Evolutionary conservation across 2,113 vertebrate genomes (phyloP).

Genomic region (Cyphomyrus plagiostoma): DNA sequence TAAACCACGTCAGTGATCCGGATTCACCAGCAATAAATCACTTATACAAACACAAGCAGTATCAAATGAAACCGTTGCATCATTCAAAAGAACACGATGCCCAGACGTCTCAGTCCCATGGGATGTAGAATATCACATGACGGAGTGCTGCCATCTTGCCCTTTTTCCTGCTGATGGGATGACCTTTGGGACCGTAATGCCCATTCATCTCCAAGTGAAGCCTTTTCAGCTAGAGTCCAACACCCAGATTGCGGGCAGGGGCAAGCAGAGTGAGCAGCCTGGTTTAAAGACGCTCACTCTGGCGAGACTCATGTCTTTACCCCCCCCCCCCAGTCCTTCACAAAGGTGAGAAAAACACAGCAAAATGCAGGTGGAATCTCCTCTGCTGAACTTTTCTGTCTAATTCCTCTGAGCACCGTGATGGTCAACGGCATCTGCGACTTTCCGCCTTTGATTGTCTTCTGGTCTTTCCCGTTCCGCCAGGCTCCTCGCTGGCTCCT

Average conservation of each 20-base stretch:
- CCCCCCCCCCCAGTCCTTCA: background rate
- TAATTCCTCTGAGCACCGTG: background rate
- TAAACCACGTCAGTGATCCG: background rate
- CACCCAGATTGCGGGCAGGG: background rate
- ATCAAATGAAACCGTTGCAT: background rate
- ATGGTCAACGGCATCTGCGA: background rate
- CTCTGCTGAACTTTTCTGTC: background rate
- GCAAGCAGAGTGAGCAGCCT: background rate
- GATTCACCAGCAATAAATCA: conserved; percentile 14
- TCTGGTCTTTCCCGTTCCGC: conserved; percentile 1
- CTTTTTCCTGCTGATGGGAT: background rate
- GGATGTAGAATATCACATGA: background rate
- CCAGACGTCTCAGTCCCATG: background rate
- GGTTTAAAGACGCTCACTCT: background rate
- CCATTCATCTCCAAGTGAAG: background rate
- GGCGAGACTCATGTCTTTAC: background rate
- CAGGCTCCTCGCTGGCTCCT: background rate
- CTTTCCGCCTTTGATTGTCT: background rate
- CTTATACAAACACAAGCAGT: background rate
- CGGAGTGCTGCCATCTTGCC: background rate
- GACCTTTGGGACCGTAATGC: background rate
- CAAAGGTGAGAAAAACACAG: too few species aligned
- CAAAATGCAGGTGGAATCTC: background rate
- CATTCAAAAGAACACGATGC: conserved; percentile 1
- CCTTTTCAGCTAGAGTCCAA: background rate